Percentiles rank a stretch among this genome's conserved stretches.
These are phyloP conservation scores for Hemiscyllium ocellatum DNA, from an alignment of 2,113 vertebrate genomes.

Conservation along the genomic window DNA sequence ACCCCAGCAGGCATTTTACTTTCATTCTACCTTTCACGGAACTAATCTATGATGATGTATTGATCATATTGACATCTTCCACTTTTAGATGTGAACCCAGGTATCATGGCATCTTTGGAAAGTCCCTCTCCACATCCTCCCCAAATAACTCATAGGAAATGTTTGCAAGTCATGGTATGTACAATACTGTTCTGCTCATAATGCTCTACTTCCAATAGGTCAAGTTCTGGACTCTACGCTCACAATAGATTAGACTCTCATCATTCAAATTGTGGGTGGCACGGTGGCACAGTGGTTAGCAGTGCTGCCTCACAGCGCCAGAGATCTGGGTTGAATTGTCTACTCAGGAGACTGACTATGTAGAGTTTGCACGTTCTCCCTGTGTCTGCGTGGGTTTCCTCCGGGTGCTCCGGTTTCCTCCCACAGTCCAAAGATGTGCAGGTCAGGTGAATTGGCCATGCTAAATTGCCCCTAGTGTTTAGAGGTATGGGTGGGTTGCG, in stretches of 20 bases:
- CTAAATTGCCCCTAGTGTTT: too few relatives aligned
- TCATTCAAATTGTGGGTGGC: too few relatives aligned
- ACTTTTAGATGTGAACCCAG: background rate
- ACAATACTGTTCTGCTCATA: background rate
- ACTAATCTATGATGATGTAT: background rate
- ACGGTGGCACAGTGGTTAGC: too few relatives aligned
- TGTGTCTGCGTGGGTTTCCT: too few relatives aligned
- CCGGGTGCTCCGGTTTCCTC: too few relatives aligned
- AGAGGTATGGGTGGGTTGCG: too few relatives aligned
- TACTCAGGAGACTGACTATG: too few relatives aligned
- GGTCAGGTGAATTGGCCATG: too few relatives aligned
- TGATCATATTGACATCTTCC: background rate
- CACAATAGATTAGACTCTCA: background rate
- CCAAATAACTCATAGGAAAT: background rate
- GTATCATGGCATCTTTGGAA: background rate
- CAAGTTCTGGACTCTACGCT: background rate
- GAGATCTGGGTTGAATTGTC: too few relatives aligned
- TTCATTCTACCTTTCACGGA: background rate
- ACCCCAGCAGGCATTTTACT: background rate
- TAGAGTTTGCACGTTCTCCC: too few relatives aligned
- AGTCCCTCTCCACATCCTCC: slow-evolving; percentile 18
- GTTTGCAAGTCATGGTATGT: background rate
- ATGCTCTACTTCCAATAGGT: background rate
- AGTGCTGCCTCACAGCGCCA: too few relatives aligned
- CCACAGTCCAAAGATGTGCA: too few relatives aligned